These are phyloP conservation scores for Cynaeus angustus DNA, from an alignment of 2,888 invertebrate species.

Conservation along the genomic window DNA sequence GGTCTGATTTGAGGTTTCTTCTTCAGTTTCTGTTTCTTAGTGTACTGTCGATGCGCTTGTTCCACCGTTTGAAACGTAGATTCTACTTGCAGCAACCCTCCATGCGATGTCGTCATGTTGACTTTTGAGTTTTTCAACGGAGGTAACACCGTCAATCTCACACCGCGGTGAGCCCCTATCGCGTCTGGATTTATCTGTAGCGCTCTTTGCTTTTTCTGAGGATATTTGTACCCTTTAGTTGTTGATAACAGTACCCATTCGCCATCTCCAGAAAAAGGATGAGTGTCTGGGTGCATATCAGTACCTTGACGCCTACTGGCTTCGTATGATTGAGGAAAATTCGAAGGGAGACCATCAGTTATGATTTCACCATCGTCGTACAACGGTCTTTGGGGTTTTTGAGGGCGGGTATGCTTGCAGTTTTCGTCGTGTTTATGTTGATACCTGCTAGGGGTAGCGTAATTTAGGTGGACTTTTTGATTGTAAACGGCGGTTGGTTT, in stretches of 20 bases:
- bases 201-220: conserved; percentile 66
- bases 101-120: conserved; percentile 82
- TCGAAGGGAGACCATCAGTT: conserved; percentile 74
- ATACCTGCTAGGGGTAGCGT: conserved; percentile 37
- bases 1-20: background rate
- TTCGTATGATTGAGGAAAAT: conserved; percentile 71
- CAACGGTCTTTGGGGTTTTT: background rate
- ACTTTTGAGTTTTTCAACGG: conserved; percentile 76
- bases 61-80: conserved; percentile 82
- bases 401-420: conserved; percentile 48
- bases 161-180: conserved; percentile 64
- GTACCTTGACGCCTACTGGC: conserved; percentile 59
- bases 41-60: conserved; percentile 73
- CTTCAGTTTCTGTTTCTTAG: conserved; percentile 54
- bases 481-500: conserved; percentile 55
- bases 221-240: conserved; percentile 82
- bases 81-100: conserved; percentile 84
- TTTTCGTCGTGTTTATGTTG: conserved; percentile 53
- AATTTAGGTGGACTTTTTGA: conserved; percentile 62
- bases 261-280: conserved; percentile 81
- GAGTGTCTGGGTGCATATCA: conserved; percentile 73
- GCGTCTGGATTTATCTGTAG: conserved; percentile 61
- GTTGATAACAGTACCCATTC: conserved; percentile 86
- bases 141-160: conserved; percentile 81
- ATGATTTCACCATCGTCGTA: conserved; percentile 68